Conservation (phyloP, 92 coral and sea anemone species). For the Epizoanthus ramosus region DNA sequence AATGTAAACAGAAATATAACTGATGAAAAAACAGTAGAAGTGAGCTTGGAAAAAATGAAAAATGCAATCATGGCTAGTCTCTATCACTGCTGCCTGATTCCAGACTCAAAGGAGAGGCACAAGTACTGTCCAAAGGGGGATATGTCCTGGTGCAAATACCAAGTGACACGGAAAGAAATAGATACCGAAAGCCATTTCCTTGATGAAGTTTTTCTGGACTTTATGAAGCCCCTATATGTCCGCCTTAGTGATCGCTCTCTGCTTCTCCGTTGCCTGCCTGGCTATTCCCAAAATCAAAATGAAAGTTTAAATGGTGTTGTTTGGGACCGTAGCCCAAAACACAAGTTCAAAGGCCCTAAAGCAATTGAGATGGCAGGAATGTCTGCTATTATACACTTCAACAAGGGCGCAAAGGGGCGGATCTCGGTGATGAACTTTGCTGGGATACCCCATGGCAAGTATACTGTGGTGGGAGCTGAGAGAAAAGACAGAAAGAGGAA, state of each 20-base stretch:
- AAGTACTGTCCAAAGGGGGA: conserved; percentile 17
- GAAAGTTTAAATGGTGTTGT: conserved; percentile 32
- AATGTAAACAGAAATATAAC: neutral
- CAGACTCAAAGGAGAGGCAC: conserved; percentile 14
- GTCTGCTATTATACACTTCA: conserved; percentile 46
- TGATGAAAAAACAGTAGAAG: neutral
- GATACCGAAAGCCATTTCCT: conserved; percentile 20
- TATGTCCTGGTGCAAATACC: conserved; percentile 24
- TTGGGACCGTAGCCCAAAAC: conserved; percentile 37
- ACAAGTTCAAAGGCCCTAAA: conserved; percentile 49
- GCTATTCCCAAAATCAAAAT: conserved; percentile 41
- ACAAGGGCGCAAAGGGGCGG: conserved; percentile 28
- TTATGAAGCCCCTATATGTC: conserved; percentile 38
- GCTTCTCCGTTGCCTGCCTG: conserved; percentile 39
- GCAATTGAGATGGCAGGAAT: conserved; percentile 46
- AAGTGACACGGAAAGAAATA: conserved; percentile 6
- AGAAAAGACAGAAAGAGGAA: neutral
- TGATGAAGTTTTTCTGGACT: conserved; percentile 43
- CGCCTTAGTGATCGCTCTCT: conserved; percentile 45
- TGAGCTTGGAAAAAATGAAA: neutral
- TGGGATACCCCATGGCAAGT: conserved; percentile 11
- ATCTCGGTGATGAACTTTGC: conserved; percentile 34
- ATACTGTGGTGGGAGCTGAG: conserved; percentile 17
- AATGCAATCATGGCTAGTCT: too few species aligned
- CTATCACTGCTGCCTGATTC: neutral